Base-by-base conservation (phyloP, 2,888 invertebrate species). In the Hololepta plana region DNA sequence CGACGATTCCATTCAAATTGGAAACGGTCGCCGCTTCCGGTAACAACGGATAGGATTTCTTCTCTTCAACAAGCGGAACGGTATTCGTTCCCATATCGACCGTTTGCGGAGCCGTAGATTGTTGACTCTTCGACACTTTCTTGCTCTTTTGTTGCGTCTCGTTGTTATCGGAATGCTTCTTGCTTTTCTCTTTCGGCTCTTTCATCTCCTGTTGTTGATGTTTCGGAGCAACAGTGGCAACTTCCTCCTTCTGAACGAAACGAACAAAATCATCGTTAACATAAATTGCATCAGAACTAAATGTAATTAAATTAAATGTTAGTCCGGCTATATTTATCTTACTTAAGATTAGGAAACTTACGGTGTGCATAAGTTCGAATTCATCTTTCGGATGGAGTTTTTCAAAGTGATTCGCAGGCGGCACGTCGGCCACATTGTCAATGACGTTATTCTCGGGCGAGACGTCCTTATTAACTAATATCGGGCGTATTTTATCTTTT, bases 381-480 rank as follows among this genome's bases (percentile, higher is more conserved):
- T 80, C 80, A 59, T 85, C 85, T 61, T 82, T 84, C 26, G 85
- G 84, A 39, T 70, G 72, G 51, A 68, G 72, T 46, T 69, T 61
- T 46, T 79, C 77, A 56, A 82, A 81, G 55, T 74, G 71, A 64
- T 82, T 84, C 24, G 57, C 46, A 25, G 59, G 39, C 31, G 63
- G 52, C 35, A 60, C 57, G 22, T 49, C 49, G 30, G 50, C 45
- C 24, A 43, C 46, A 22, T 46, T 45, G 41, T 54, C 55, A 24
- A 23, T 15, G 33, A 59, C 54, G 46, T 62, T 60, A 47, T 57
- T 61, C 45, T 65, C 54, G 42, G 62, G 61, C 43, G 62, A 61
- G 30, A 67, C 63, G 51, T 70, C 70, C 60, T 73, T 76, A 59
- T 77, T 79, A 43, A 72, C 43, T 47, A 79, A 62, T 53, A 80